Evolutionary conservation across 2,113 vertebrate species (phyloP), one percentile per base, ranked within the genome.

Genomic region (Rhegmatorhina hoffmannsi): DNA sequence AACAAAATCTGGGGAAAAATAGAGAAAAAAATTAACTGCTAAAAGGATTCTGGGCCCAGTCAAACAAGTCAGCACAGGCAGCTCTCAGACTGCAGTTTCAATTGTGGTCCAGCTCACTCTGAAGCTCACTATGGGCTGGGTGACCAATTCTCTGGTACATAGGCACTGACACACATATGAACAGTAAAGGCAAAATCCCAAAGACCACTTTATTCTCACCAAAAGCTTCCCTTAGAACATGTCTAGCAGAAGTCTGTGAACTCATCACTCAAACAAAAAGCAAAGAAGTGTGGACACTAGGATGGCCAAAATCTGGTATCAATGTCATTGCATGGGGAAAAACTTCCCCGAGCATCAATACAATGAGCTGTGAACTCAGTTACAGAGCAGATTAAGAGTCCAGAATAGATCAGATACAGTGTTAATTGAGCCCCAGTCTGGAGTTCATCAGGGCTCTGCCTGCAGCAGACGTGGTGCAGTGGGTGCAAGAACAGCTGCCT

Each of bases 321-420:
- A 11, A 0, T 3, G 4, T 29, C 52, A 36, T 4, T 1, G 0
- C 23, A 14, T 0, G 7, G 33, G 23, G 13, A 46, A 40, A 66
- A 59, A 5, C 9, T 6, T 8, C 43, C 47, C 26, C 8, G 38
- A 79, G 16, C 49, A 62, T 25, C 67, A 50, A 11, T 5, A 36
- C 29, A 20, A 1, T 1, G 15, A 92, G 50, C 67, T 63, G 33
- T n/a, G 36, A 86, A 62, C 34, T 92, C 3, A 0, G 33, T 10
- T 23, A 9, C 28, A 7, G 19, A 49, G 36, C 20, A 76, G 11
- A 60, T 13, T 0, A 17, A 21, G 29, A 69, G 33, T 13, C 11
- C 66, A 38, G 31, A 52, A 19, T 0, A 47, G 31, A 52, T 13
- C 5, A 79, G 36, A 36, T 1, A 1, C 10, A 33, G 8, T 0